These are phyloP conservation scores for Sycobia sp. DNA, from an alignment of 1,140 invertebrate species.

Conservation along the genomic window DNA sequence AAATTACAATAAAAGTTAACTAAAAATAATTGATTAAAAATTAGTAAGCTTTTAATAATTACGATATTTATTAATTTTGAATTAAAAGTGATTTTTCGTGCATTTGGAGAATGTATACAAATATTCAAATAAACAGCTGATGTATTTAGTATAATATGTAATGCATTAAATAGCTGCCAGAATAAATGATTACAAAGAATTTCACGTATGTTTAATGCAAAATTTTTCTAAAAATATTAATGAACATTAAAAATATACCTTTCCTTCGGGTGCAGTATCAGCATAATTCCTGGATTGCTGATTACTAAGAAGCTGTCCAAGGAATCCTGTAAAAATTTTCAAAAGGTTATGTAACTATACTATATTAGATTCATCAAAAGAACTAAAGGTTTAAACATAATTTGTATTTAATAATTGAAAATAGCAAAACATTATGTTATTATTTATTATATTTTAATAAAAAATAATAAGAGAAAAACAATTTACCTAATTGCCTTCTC, in stretches of 20 bases:
- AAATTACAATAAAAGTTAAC: not conserved
- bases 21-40: not conserved
- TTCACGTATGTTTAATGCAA: not conserved
- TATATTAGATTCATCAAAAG: not conserved
- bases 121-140: too few species aligned
- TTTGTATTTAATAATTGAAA: not conserved
- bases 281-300: slow-evolving; percentile 50
- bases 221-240: not conserved
- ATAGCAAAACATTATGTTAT: too few species aligned
- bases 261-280: slow-evolving; percentile 56
- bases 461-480: not conserved
- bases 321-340: slow-evolving; percentile 46
- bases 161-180: too few species aligned
- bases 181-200: too few species aligned
- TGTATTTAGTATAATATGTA: too few species aligned
- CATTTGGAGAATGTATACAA: too few species aligned
- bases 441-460: too few species aligned
- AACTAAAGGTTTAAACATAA: slow-evolving; percentile 3
- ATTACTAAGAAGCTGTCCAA: slow-evolving; percentile 46
- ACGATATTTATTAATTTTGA: too few species aligned
- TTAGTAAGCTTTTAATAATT: too few species aligned
- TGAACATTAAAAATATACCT: slow-evolving; percentile 40
- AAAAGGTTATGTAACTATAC: slow-evolving; percentile 56
- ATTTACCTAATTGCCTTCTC: slow-evolving; percentile 65
- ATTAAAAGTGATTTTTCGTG: too few species aligned